These are phyloP conservation scores for Labroides dimidiatus DNA, from an alignment of 2,797 vertebrate genomes.

Conservation along the genomic window DNA sequence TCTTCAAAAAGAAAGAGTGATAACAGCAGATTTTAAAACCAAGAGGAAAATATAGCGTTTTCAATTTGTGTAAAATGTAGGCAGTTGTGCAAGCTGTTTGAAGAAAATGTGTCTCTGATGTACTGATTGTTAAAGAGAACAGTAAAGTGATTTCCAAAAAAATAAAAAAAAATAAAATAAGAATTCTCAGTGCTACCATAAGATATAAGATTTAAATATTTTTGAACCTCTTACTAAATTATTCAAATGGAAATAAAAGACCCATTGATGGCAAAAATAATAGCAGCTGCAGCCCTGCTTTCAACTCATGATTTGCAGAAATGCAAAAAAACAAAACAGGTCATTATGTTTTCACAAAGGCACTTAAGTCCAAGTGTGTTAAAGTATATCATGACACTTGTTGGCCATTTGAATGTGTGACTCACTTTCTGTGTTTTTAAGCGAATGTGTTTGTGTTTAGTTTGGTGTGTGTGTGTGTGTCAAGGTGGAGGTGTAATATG, in stretches of 20 bases:
- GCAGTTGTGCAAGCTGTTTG: not conserved
- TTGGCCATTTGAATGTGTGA: constrained; percentile 8
- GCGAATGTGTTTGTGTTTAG: not conserved
- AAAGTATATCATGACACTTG: constrained; percentile 3
- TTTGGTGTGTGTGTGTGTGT: constrained; percentile 12
- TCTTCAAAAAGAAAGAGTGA: not conserved
- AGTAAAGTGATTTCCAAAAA: not conserved
- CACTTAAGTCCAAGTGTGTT: not conserved
- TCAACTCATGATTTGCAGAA: not conserved
- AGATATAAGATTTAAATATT: not conserved
- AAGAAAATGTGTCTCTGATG: not conserved
- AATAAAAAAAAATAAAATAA: not conserved
- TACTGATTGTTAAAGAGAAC: not conserved
- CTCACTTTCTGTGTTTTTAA: not conserved
- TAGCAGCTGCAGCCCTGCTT: not conserved
- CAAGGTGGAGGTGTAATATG: constrained; percentile 23
- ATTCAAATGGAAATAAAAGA: not conserved
- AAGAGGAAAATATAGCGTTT: not conserved
- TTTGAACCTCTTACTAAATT: not conserved
- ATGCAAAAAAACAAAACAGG: not conserved
- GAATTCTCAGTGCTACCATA: not conserved
- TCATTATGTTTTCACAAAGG: not conserved
- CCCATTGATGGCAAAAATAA: not conserved
- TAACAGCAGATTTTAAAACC: not conserved
- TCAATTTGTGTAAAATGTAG: not conserved